Evolutionary conservation across 2,113 vertebrate species (phyloP).

Genomic region (Atlantisia rogersi): DNA sequence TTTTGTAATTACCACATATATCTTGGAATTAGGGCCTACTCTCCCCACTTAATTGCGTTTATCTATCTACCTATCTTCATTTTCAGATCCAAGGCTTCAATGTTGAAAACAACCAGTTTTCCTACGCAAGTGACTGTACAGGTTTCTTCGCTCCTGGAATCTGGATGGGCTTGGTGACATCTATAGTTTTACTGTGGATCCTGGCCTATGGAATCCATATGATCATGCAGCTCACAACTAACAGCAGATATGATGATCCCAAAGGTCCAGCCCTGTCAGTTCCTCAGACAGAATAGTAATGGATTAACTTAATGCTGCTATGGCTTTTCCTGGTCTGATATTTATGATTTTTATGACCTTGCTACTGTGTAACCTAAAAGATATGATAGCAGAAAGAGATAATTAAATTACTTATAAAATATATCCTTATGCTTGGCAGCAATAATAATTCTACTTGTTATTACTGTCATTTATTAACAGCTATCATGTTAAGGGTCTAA

Average conservation of each 20-base stretch:
- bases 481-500: not conserved
- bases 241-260: constrained; percentile 65
- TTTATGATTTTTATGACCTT: not conserved
- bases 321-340: not conserved
- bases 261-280: constrained; percentile 54
- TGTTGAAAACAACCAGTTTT: constrained; percentile 48
- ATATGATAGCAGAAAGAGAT: not conserved
- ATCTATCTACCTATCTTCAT: not conserved
- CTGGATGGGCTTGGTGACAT: constrained; percentile 66
- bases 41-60: not conserved
- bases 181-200: constrained; percentile 63
- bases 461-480: not conserved
- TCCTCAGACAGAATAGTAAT: constrained; percentile 65
- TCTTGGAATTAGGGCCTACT: not conserved
- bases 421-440: not conserved
- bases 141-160: constrained; percentile 65
- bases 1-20: not conserved
- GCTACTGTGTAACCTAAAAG: not conserved
- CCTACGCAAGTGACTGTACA: constrained; percentile 63
- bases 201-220: constrained; percentile 58
- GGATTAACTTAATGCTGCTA: not conserved
- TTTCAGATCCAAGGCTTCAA: constrained; percentile 74
- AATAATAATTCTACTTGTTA: not conserved
- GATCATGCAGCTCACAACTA: constrained; percentile 66
- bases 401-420: not conserved